A percentile compares a stretch with the other conserved stretches of the same genome.
Conservation (phyloP, 2,888 invertebrate genomes). For the Agrotis puta region DNA sequence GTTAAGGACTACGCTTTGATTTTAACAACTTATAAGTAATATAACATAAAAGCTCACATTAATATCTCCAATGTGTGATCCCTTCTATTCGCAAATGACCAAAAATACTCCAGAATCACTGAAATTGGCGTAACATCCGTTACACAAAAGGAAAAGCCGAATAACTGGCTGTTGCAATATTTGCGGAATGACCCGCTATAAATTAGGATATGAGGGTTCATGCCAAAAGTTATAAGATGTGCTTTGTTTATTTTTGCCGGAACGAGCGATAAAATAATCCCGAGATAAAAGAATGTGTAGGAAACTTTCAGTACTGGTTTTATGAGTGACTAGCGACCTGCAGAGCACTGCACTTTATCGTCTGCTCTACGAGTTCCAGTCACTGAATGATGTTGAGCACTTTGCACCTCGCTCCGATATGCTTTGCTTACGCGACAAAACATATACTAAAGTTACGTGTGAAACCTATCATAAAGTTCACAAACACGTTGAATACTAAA, state of each 20-base stretch:
- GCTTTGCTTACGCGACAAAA: slow-evolving; percentile 21
- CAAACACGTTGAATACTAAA: slow-evolving; percentile 50
- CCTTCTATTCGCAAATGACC: slow-evolving; percentile 16
- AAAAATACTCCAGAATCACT: slow-evolving; percentile 28
- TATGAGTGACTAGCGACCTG: slow-evolving; percentile 47
- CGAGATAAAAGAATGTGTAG: slow-evolving; percentile 47
- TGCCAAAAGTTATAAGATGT: slow-evolving; percentile 64
- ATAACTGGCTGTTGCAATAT: slow-evolving; percentile 57
- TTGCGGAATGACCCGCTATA: slow-evolving; percentile 61
- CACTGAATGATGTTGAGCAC: slow-evolving; percentile 42
- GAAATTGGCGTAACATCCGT: slow-evolving; percentile 36
- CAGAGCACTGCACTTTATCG: slow-evolving; percentile 43
- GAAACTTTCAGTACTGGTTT: slow-evolving; percentile 50
- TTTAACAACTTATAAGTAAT: neutral
- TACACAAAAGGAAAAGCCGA: slow-evolving; percentile 46
- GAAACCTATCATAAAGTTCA: slow-evolving; percentile 39
- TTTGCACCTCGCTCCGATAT: slow-evolving; percentile 35
- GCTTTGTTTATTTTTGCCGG: slow-evolving; percentile 59
- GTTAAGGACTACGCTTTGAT: neutral
- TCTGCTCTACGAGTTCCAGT: slow-evolving; percentile 25
- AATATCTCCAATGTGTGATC: neutral
- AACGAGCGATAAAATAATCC: slow-evolving; percentile 58
- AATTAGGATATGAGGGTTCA: slow-evolving; percentile 62
- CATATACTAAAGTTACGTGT: slow-evolving; percentile 29
- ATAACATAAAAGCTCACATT: neutral